Base-by-base conservation (phyloP, 2,888 invertebrate species). In the Amphipoea lucens region DNA sequence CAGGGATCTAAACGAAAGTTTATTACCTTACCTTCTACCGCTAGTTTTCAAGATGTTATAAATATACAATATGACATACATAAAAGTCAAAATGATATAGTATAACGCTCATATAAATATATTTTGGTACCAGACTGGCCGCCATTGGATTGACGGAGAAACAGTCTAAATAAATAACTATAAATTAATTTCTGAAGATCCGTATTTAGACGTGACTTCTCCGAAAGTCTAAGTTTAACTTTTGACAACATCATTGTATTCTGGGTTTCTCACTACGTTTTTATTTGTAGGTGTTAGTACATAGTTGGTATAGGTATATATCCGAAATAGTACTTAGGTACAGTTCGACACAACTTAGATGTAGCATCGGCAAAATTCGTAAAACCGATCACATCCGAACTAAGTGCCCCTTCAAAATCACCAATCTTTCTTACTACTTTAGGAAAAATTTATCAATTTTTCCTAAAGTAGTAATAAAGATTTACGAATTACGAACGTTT, bases 101-200 rank as follows among this genome's bases (percentile, higher is more conserved):
- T 17, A 2, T 3, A 20, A 20, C 12, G 1, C 29, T 48, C 11
- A 1, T 3, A 3, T 5, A 40, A 14, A 40, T 40, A 62, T 75
- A 67, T 71, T 48, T 66, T 5, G 7, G 40, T 42, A 54, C 40
- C 11, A n/a, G n/a, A 51, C 57, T 76, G 40, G 14, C 65, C 45
- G 7, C 45, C 45, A 69, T 29, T 60, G 20, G 40, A 62, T 54
- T 23, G 51, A 51, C 17, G 42, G 51, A 54, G 51, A 72, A 51
- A 62, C 9, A 42, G 51, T 51, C 42, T 42, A 45, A 51, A 67
- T 62, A 54, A 71, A 77, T 72, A 17, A 36, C 17, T 63, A 79
- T 62, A n/a, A 72, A 62, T 60, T 36, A 0, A 71, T 76, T 74
- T 68, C 11, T 14, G 14, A 48, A 66, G 20, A 14, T 67, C 67